A percentile compares a stretch with the other conserved stretches of the same genome.
phyloP scores from a whole-genome alignment of 1,140 invertebrate species.

The Gryllus bimaculatus region DNA sequence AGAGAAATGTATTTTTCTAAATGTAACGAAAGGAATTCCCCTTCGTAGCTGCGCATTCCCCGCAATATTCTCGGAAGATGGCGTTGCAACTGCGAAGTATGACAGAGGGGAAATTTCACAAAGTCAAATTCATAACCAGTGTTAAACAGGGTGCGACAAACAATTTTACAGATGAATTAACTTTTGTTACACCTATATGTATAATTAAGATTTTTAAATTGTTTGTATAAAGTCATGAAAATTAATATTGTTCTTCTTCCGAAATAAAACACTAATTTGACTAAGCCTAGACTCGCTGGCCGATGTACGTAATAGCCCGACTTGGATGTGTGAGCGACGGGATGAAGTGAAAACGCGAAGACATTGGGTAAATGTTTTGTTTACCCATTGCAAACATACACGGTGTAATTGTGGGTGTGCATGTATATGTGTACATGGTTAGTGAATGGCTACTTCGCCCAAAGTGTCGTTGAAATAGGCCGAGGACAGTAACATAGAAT shows the following conservation, averaged over 20 bases:
- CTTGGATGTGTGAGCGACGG: constrained; percentile 15
- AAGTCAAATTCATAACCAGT: not conserved
- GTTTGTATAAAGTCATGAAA: not conserved
- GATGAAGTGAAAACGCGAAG: constrained; percentile 22
- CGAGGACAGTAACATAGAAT: constrained; percentile 19
- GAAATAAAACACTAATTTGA: not conserved
- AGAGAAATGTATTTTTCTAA: not conserved
- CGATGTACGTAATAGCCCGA: constrained; percentile 20
- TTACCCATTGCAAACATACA: constrained; percentile 22
- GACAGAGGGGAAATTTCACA: not conserved
- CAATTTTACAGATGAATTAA: not conserved
- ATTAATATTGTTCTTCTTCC: not conserved
- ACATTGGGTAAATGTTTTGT: constrained; percentile 22
- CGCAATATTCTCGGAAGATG: not conserved
- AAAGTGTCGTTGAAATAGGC: constrained; percentile 16
- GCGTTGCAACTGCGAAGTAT: not conserved
- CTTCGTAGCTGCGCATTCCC: not conserved
- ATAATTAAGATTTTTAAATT: not conserved
- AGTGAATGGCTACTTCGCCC: constrained; percentile 5
- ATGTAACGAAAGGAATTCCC: not conserved
- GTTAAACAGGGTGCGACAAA: not conserved
- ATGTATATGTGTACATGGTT: constrained; percentile 20
- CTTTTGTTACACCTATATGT: not conserved
- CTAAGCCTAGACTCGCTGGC: constrained; percentile 9
- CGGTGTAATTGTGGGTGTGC: constrained; percentile 11